Conservation (phyloP, 2,888 invertebrate genomes). For the Nemotelus nigrinus region DNA sequence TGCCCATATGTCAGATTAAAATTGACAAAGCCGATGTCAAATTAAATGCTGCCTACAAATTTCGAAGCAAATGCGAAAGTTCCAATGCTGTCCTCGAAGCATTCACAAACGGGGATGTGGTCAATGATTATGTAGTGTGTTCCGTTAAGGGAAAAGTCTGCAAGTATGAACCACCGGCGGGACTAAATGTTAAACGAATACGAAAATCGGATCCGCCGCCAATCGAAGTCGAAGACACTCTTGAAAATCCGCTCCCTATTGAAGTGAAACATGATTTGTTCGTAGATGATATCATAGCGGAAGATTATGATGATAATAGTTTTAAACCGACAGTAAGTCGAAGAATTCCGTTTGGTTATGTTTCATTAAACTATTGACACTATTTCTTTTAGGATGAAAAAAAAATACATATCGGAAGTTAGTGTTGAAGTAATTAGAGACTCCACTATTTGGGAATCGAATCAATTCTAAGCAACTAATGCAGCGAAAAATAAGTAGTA, state of each 20-base stretch:
- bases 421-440: too few relatives aligned
- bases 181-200: slow-evolving; percentile 49
- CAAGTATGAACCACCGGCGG: slow-evolving; percentile 49
- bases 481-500: too few relatives aligned
- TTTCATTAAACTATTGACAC: too few relatives aligned
- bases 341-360: too few relatives aligned
- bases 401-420: too few relatives aligned
- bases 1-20: too few relatives aligned
- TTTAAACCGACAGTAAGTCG: not conserved
- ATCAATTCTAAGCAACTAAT: too few relatives aligned
- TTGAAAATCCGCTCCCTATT: not conserved
- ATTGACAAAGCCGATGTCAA: too few relatives aligned
- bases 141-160: slow-evolving; percentile 43
- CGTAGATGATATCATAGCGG: slow-evolving; percentile 2
- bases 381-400: too few relatives aligned
- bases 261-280: not conserved
- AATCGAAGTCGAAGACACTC: too few relatives aligned
- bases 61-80: slow-evolving; percentile 60
- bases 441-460: too few relatives aligned
- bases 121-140: slow-evolving; percentile 37
- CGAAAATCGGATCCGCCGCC: slow-evolving; percentile 1
- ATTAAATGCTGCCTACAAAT: slow-evolving; percentile 60
- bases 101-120: slow-evolving; percentile 50
- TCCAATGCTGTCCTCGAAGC: slow-evolving; percentile 59
- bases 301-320: slow-evolving; percentile 17